Percentiles rank a stretch among this genome's conserved stretches.
Evolutionary conservation across 2,113 vertebrate genomes (phyloP).

Genomic region (Catharus minimus): DNA sequence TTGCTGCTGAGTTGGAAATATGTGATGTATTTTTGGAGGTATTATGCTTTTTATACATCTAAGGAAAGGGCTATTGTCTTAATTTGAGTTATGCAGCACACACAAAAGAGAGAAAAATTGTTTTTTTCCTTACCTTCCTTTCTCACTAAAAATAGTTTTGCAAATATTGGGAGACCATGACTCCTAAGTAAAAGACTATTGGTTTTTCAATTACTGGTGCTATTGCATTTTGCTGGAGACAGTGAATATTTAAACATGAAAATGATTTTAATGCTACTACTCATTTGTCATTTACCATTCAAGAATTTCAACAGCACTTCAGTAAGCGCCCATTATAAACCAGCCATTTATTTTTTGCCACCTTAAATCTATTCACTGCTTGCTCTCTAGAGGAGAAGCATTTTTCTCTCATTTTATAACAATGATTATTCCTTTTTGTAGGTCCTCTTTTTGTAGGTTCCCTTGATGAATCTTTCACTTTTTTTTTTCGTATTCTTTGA

Average conservation of each 20-base stretch:
- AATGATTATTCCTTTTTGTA: background rate
- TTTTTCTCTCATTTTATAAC: background rate
- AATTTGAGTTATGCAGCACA: background rate
- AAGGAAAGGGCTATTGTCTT: background rate
- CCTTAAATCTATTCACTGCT: background rate
- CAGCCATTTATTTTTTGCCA: background rate
- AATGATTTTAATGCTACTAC: constrained; percentile 47
- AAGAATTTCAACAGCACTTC: background rate
- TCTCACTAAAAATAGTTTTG: background rate
- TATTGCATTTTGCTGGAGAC: background rate
- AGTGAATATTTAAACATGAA: constrained; percentile 29
- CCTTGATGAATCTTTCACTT: constrained; percentile 30
- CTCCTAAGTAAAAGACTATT: background rate
- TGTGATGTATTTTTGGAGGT: background rate
- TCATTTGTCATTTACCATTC: constrained; percentile 45
- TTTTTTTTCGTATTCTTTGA: constrained; percentile 31
- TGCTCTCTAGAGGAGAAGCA: background rate
- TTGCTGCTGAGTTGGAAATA: background rate
- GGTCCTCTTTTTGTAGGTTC: background rate
- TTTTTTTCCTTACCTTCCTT: background rate
- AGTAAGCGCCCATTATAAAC: background rate
- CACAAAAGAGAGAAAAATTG: background rate
- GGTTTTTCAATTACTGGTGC: background rate
- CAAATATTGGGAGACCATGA: background rate
- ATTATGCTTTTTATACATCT: background rate